A percentile compares a stretch with the other conserved stretches of the same genome.
phyloP scores from a whole-genome alignment of 2,797 vertebrate genomes.

The Semotilus atromaculatus region DNA sequence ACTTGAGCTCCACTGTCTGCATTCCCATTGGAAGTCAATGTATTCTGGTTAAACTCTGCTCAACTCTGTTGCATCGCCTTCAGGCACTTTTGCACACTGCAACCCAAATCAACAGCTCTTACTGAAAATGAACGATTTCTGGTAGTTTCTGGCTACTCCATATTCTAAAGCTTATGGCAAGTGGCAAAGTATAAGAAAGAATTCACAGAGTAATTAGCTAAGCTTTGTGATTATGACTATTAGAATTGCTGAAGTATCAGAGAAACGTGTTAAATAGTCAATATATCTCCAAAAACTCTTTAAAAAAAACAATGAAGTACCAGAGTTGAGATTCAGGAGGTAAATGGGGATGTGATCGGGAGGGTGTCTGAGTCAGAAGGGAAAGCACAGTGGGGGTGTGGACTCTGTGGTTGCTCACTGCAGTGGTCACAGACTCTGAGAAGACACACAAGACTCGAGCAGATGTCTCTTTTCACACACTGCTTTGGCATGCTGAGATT shows the following conservation, averaged over 20 bases:
- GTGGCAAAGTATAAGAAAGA: not conserved
- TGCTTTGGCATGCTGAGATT: slow-evolving; percentile 16
- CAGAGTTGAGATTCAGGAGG: not conserved
- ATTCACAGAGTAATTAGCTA: not conserved
- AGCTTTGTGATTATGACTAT: not conserved
- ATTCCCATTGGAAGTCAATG: not conserved
- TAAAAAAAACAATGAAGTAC: not conserved
- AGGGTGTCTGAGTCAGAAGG: slow-evolving; percentile 25
- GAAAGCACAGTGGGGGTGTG: slow-evolving; percentile 16
- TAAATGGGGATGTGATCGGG: not conserved
- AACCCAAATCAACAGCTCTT: not conserved
- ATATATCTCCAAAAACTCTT: not conserved
- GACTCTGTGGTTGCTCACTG: slow-evolving; percentile 16
- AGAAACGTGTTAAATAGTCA: not conserved
- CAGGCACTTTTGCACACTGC: not conserved
- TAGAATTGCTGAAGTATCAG: not conserved
- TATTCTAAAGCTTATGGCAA: not conserved
- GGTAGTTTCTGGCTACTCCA: not conserved
- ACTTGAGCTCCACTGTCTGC: not conserved
- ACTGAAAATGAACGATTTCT: not conserved
- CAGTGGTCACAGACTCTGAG: slow-evolving; percentile 22
- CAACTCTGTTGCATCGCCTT: not conserved
- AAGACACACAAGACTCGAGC: slow-evolving; percentile 15
- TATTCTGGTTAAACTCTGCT: slow-evolving; percentile 10
- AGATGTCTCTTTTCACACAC: slow-evolving; percentile 30